Base-by-base conservation (phyloP, 1,140 invertebrate species). In the Tetragonula clypearis region DNA sequence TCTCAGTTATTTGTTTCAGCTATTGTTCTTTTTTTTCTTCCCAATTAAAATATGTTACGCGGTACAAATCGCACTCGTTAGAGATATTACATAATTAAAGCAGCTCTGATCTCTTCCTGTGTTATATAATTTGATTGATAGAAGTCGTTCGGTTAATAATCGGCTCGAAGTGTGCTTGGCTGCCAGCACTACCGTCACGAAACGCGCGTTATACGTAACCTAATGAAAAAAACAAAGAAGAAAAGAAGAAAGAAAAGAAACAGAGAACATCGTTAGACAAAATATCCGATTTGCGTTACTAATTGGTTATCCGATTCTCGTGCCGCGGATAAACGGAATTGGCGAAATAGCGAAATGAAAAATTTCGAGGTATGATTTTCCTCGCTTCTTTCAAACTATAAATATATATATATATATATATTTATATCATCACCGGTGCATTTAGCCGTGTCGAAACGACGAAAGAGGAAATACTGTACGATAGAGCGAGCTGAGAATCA, bases 81-180 rank as follows among this genome's bases (percentile, higher is more conserved):
- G 49, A 58, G 12, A 21, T 55, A n/a, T 76, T 66, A 41, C 1
- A 26, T 66, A 82, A 82, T 76, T 35, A 65, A 82, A 55, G 41
- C 6, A 66, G 14, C 17, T 76, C 15, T 66, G 62, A 14, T 35
- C 26, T 35, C 26, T 82, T 66, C 60, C 80, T 75, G n/a, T 17
- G 30, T 82, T 82, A 66, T 82, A 55, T 55, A 74, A 82, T 49
- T 56, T 49, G 12, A 19, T 56, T 49, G 12, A 19, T 30, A 26
- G 17, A 8, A 30, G 14, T 60, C 30, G 60, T n/a, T 30, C n/a
- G 23, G 8, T 9, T 26, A 81, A 56, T 65, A 82, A 82, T 82
- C 65, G 26, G 19, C 62, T 66, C 30, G 55, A 55, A 56, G 49
- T n/a, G 21, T 26, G 71, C 62, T 41, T 62, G 62, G 58, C 68